These are phyloP conservation scores for Ceratosolen solmsi DNA, from an alignment of 1,140 invertebrate genomes.

Conservation along the genomic window DNA sequence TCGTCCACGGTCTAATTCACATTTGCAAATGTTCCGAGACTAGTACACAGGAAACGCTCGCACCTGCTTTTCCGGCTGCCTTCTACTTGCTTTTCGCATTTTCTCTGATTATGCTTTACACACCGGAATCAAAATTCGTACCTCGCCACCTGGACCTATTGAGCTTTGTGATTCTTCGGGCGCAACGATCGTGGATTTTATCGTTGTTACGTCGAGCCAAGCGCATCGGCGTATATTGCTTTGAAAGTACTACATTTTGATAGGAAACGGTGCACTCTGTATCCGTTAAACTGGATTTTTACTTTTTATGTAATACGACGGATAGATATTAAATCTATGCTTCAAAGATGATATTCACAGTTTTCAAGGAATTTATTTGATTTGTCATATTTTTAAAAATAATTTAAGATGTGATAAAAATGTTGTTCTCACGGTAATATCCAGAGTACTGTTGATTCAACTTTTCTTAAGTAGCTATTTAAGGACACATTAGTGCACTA, in stretches of 20 bases:
- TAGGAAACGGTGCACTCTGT: background rate
- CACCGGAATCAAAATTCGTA: background rate
- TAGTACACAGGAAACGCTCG: conserved; percentile 35
- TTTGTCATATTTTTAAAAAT: too few relatives aligned
- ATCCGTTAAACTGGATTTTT: too few relatives aligned
- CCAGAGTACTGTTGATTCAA: too few relatives aligned
- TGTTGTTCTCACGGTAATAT: too few relatives aligned
- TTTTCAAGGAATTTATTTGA: too few relatives aligned
- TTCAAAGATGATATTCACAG: too few relatives aligned
- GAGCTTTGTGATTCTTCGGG: background rate
- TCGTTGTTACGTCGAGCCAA: background rate
- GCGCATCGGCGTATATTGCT: background rate
- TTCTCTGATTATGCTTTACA: background rate
- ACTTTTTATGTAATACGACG: too few relatives aligned
- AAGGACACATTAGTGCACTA: background rate
- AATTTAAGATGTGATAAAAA: too few relatives aligned
- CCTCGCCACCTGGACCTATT: background rate
- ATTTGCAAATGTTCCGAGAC: conserved; percentile 42
- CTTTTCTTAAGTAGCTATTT: too few relatives aligned
- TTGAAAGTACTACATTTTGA: background rate
- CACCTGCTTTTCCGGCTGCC: conserved; percentile 25
- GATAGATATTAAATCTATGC: too few relatives aligned
- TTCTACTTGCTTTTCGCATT: background rate
- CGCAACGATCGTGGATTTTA: background rate
- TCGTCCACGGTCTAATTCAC: conserved; percentile 53